A percentile compares a stretch with the other conserved stretches of the same genome.
phyloP scores from a whole-genome alignment of 1,140 invertebrate genomes.

The Ips typographus region DNA sequence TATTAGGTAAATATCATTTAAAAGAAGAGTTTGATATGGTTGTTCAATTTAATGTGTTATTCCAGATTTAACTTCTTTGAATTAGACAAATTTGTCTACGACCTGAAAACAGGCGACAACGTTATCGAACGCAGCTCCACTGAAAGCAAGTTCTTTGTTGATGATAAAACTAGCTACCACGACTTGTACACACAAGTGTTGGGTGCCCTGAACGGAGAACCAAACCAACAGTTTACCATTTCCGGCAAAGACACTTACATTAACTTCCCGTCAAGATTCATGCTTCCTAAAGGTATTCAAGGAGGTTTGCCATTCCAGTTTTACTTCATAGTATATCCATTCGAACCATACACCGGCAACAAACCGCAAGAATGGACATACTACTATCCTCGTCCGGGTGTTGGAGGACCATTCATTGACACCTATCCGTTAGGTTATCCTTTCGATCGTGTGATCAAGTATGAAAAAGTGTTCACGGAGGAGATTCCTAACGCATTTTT shows the following conservation, averaged over 20 bases:
- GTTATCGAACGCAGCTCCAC: slow-evolving; percentile 65
- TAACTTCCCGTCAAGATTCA: slow-evolving; percentile 42
- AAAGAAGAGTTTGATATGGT: not conserved
- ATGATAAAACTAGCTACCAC: slow-evolving; percentile 63
- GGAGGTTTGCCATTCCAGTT: slow-evolving; percentile 66
- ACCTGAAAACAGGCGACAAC: slow-evolving; percentile 66
- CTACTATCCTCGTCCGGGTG: slow-evolving; percentile 51
- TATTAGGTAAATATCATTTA: slow-evolving; percentile 42
- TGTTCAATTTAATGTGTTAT: slow-evolving; percentile 1
- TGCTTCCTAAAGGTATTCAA: slow-evolving; percentile 67
- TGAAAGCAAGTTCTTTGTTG: slow-evolving; percentile 62
- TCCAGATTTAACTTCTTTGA: slow-evolving; percentile 53
- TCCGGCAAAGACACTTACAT: slow-evolving; percentile 57
- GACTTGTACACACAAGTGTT: slow-evolving; percentile 61
- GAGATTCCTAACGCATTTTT: slow-evolving; percentile 53
- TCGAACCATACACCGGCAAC: slow-evolving; percentile 41
- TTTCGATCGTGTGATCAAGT: slow-evolving; percentile 52
- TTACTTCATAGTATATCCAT: slow-evolving; percentile 64
- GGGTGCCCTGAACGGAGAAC: slow-evolving; percentile 54
- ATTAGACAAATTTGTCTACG: slow-evolving; percentile 56
- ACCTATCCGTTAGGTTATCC: slow-evolving; percentile 51
- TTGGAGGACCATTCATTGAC: slow-evolving; percentile 46
- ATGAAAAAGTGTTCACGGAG: slow-evolving; percentile 49
- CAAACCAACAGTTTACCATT: slow-evolving; percentile 52
- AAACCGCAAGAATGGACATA: slow-evolving; percentile 33